Conservation (phyloP, 2,888 invertebrate species). For the Amphiduros pacificus region DNA sequence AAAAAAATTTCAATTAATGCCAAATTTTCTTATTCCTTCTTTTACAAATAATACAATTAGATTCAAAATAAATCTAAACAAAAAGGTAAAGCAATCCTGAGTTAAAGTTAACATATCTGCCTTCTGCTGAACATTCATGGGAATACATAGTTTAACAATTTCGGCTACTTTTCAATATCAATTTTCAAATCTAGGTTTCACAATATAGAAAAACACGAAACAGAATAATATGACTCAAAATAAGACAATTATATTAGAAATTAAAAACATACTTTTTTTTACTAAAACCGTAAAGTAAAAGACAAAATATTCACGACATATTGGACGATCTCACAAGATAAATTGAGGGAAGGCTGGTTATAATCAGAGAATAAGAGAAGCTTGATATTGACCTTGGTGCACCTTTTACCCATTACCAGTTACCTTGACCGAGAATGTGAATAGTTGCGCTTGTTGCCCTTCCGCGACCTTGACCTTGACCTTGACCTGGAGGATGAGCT, state of each 20-base stretch:
- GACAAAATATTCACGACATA: neutral
- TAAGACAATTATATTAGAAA: neutral
- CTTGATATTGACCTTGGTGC: neutral
- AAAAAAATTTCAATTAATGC: too few relatives aligned
- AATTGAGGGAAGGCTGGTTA: neutral
- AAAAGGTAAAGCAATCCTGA: too few relatives aligned
- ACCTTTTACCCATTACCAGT: constrained; percentile 26
- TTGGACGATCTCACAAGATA: neutral
- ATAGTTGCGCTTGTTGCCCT: constrained; percentile 25
- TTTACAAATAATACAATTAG: too few relatives aligned
- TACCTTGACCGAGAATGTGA: constrained; percentile 34
- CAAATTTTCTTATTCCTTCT: too few relatives aligned
- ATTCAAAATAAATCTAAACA: too few relatives aligned
- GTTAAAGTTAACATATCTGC: too few relatives aligned
- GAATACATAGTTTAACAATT: too few relatives aligned
- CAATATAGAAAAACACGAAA: neutral
- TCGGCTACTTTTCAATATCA: too few relatives aligned
- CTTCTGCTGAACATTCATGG: too few relatives aligned
- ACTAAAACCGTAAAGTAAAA: neutral
- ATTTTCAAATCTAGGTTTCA: too few relatives aligned
- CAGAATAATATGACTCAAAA: neutral
- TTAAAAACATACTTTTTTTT: neutral
- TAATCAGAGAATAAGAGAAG: neutral
- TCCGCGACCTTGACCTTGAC: constrained; percentile 25
- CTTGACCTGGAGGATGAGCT: constrained; percentile 11